Conservation (phyloP, 92 coral and sea anemone genomes). For the Galaxea fascicularis region DNA sequence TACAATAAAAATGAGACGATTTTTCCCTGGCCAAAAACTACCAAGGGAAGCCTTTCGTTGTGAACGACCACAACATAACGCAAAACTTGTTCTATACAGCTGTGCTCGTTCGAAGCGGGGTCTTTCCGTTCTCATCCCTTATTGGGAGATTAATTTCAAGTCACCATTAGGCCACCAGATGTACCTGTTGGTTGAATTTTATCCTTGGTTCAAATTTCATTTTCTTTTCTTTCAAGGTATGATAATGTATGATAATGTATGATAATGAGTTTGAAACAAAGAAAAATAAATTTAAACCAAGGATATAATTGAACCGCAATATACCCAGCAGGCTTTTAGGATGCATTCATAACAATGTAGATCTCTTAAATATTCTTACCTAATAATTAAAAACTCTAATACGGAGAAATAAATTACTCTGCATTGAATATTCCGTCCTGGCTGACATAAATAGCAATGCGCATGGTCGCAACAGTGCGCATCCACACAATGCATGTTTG, state of each 20-base stretch:
- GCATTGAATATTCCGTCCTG: conserved; percentile 48
- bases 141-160: background rate
- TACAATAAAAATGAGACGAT: conserved; percentile 18
- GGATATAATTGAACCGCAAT: conserved; percentile 1
- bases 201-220: too few relatives aligned
- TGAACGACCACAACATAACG: background rate
- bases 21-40: background rate
- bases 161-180: conserved; percentile 1
- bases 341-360: conserved; percentile 8
- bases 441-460: conserved; percentile 29
- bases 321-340: background rate
- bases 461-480: background rate
- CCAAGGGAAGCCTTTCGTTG: conserved; percentile 2
- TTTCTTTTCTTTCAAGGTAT: too few relatives aligned
- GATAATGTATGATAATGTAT: too few relatives aligned
- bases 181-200: background rate
- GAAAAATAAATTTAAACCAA: too few relatives aligned
- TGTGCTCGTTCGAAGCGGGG: background rate
- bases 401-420: conserved; percentile 54
- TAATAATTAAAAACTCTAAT: conserved; percentile 52
- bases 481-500: background rate
- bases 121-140: background rate
- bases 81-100: background rate
- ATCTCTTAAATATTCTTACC: conserved; percentile 51
- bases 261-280: too few relatives aligned